These are phyloP conservation scores for Morone saxatilis DNA, from an alignment of 2,113 vertebrate species.

Conservation along the genomic window DNA sequence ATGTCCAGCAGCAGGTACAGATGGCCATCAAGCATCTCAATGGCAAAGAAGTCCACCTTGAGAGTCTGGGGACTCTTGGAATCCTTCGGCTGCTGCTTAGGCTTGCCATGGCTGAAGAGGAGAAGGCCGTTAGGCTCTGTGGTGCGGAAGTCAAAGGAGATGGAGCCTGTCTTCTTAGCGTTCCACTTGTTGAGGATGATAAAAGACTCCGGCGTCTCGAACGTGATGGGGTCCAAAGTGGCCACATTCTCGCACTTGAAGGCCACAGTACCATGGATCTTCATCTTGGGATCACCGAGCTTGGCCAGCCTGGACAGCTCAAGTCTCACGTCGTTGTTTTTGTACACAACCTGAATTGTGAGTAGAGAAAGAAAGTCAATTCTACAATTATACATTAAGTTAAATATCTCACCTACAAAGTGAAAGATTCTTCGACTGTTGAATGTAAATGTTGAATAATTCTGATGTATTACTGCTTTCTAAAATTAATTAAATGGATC, in stretches of 20 bases:
- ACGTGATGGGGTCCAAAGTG: slow-evolving; percentile 97
- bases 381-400: background rate
- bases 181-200: slow-evolving; percentile 98
- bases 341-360: slow-evolving; percentile 93
- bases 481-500: background rate
- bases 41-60: slow-evolving; percentile 98
- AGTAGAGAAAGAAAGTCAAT: slow-evolving; percentile 7
- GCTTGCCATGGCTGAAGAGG: slow-evolving; percentile 97
- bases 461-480: background rate
- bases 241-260: slow-evolving; percentile 99
- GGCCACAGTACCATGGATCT: slow-evolving; percentile 94
- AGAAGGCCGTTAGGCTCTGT: slow-evolving; percentile 97
- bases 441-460: background rate
- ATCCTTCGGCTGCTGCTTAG: slow-evolving; percentile 93
- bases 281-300: slow-evolving; percentile 96
- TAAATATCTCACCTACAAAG: background rate
- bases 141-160: slow-evolving; percentile 98
- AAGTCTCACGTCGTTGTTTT: slow-evolving; percentile 97
- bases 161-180: slow-evolving; percentile 98
- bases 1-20: slow-evolving; percentile 96
- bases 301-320: slow-evolving; percentile 96
- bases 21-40: slow-evolving; percentile 98
- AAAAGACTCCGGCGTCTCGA: slow-evolving; percentile 97
- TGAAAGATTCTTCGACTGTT: background rate
- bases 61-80: slow-evolving; percentile 93